These are phyloP conservation scores for Shinisaurus crocodilurus DNA, from an alignment of 2,113 vertebrate genomes.

Conservation along the genomic window DNA sequence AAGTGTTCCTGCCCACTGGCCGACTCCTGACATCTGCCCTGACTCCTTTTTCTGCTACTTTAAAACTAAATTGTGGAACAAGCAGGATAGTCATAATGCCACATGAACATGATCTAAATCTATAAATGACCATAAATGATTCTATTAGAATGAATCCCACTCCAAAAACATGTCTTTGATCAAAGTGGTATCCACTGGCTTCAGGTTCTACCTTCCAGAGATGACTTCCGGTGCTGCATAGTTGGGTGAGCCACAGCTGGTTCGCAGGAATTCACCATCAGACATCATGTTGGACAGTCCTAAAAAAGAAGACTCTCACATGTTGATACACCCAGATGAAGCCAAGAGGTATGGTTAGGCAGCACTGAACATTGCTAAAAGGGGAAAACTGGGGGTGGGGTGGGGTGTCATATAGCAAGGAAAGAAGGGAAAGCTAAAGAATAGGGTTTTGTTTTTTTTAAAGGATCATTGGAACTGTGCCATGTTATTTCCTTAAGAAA, in stretches of 20 bases:
- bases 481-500: background rate
- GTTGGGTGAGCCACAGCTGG: conserved; percentile 98
- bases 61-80: background rate
- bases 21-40: background rate
- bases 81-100: background rate
- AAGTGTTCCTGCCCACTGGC: background rate
- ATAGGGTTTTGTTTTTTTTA: no score
- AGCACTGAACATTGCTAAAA: rapidly evolving
- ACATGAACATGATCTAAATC: background rate
- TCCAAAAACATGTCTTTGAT: background rate
- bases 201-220: conserved; percentile 90
- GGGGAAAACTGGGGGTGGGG: rapidly evolving
- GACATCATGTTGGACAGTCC: conserved; percentile 99
- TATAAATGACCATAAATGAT: background rate
- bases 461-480: background rate
- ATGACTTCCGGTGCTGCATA: conserved; percentile 99
- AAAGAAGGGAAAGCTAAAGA: background rate
- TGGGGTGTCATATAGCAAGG: background rate
- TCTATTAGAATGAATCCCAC: background rate
- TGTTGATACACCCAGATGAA: background rate
- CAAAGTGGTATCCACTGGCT: background rate
- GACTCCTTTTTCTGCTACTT: background rate
- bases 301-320: conserved; percentile 69
- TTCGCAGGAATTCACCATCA: conserved; percentile 96
- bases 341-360: background rate